phyloP scores from a whole-genome alignment of 2,797 vertebrate species.

The Amazona finschi region DNA sequence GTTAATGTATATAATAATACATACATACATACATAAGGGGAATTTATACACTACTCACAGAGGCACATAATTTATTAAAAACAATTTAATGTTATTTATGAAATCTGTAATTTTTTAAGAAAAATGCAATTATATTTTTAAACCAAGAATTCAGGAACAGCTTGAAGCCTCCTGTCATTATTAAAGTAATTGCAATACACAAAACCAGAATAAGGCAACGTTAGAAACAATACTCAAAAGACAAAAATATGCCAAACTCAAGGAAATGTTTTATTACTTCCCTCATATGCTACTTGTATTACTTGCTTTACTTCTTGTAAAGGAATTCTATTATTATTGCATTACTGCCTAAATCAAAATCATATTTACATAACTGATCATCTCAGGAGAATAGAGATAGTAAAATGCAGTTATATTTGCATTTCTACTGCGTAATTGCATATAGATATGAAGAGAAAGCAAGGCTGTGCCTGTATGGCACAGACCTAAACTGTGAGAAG shows the following conservation, averaged over 20 bases:
- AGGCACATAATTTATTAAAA: background rate
- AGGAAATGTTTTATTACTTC: background rate
- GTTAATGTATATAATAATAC: background rate
- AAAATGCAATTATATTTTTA: background rate
- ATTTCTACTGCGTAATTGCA: background rate
- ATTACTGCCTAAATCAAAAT: background rate
- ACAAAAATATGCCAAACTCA: background rate
- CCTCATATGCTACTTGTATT: background rate
- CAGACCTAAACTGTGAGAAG: background rate
- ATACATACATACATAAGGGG: background rate
- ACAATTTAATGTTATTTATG: background rate
- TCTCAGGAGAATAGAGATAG: background rate
- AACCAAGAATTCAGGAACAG: background rate
- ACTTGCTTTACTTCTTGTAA: background rate
- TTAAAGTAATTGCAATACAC: background rate
- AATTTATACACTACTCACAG: background rate
- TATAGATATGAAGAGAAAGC: background rate
- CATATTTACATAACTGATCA: background rate
- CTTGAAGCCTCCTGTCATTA: background rate
- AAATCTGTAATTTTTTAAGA: background rate
- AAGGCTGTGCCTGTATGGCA: background rate
- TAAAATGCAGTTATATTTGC: background rate
- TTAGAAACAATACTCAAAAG: background rate
- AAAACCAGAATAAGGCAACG: background rate
- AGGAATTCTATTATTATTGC: background rate